phyloP scores from a whole-genome alignment of 2,113 vertebrate genomes.

The Microtus montanus region DNA sequence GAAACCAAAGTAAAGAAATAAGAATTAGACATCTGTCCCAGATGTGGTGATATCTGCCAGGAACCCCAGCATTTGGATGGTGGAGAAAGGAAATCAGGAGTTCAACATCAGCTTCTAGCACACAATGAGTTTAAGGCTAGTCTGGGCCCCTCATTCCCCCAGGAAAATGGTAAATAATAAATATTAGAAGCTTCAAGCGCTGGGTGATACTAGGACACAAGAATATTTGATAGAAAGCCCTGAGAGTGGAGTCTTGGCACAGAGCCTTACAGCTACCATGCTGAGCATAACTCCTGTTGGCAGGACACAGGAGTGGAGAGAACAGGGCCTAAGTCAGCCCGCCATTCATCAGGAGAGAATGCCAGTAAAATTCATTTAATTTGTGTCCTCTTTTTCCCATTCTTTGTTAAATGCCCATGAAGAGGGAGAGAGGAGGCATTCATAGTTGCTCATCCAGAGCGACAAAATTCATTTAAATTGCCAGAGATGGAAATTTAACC shows the following conservation, averaged over 20 bases:
- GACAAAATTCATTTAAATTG: conserved; percentile 24
- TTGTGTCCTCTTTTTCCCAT: background rate
- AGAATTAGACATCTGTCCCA: background rate
- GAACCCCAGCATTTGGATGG: background rate
- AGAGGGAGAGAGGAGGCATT: background rate
- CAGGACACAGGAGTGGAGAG: background rate
- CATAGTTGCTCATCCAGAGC: conserved; percentile 1
- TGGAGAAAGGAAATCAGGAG: background rate
- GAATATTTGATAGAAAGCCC: background rate
- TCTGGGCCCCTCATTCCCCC: too few relatives aligned
- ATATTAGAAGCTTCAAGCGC: conserved; percentile 30
- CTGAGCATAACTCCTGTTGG: background rate
- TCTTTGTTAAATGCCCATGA: background rate
- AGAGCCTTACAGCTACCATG: background rate
- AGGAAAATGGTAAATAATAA: background rate
- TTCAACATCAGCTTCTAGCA: background rate
- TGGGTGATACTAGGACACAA: background rate
- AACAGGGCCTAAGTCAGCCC: background rate
- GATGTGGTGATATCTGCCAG: background rate
- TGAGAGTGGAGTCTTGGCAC: background rate
- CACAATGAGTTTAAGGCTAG: background rate
- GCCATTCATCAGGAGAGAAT: background rate
- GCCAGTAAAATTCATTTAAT: background rate
- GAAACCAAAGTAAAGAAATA: background rate
- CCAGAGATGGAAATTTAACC: conserved; percentile 16